Evolutionary conservation across 2,113 vertebrate genomes (phyloP).

Genomic region (Rafetus swinhoei): DNA sequence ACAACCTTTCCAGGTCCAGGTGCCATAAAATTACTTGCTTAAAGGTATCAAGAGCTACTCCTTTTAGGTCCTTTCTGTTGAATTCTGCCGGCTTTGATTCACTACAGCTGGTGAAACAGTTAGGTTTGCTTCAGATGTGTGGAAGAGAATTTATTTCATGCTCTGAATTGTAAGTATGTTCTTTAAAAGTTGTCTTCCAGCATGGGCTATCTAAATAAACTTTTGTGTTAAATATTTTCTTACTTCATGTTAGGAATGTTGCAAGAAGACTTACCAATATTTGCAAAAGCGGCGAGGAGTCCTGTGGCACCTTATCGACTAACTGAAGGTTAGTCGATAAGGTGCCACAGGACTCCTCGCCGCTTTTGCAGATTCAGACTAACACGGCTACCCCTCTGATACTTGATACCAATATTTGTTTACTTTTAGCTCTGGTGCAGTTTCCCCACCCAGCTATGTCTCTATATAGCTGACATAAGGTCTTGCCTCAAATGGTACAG

Average conservation of each 20-base stretch:
- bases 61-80: constrained; percentile 56
- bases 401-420: constrained; percentile 24
- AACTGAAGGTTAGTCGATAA: no score
- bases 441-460: background rate
- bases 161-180: constrained; percentile 75
- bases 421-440: background rate
- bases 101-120: constrained; percentile 79
- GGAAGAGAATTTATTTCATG: constrained; percentile 74
- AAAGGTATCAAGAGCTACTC: constrained; percentile 61
- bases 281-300: no score
- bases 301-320: no score
- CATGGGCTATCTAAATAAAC: constrained; percentile 66
- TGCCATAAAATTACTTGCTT: constrained; percentile 77
- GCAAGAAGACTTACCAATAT: constrained; percentile 60
- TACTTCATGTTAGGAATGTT: constrained; percentile 57
- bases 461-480: background rate
- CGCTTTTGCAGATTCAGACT: no score
- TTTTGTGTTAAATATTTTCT: constrained; percentile 58
- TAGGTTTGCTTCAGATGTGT: constrained; percentile 75
- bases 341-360: no score
- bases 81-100: constrained; percentile 79
- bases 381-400: no score
- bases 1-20: constrained; percentile 77
- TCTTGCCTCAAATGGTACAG: background rate
- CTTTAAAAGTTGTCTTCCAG: constrained; percentile 71